These are phyloP conservation scores for Actenoides hombroni DNA, from an alignment of 2,113 vertebrate genomes.

Conservation along the genomic window DNA sequence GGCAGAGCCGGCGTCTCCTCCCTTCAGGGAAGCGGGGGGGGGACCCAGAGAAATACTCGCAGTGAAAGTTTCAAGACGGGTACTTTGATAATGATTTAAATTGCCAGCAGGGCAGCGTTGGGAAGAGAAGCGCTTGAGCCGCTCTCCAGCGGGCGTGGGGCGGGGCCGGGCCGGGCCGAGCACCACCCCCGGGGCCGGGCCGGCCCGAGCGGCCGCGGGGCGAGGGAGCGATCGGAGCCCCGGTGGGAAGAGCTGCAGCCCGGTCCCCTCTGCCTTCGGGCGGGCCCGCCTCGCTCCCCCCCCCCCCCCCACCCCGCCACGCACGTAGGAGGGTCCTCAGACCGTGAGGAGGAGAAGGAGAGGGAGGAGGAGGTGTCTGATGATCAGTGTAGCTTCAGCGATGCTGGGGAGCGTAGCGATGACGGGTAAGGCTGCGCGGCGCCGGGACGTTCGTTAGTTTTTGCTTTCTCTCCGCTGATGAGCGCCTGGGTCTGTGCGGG, in stretches of 20 bases:
- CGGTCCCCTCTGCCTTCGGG: too few species aligned
- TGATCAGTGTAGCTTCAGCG: neutral
- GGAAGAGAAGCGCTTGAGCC: neutral
- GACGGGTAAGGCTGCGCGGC: slow-evolving; percentile 24
- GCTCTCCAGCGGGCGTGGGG: neutral
- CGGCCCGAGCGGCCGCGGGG: neutral
- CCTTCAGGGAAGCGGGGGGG: too few species aligned
- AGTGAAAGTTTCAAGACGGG: neutral
- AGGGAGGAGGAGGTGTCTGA: neutral
- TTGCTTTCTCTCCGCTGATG: neutral
- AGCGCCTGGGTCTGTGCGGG: neutral
- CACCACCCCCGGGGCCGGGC: neutral
- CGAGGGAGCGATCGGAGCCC: neutral
- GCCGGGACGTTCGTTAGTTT: neutral
- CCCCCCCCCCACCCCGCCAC: too few species aligned
- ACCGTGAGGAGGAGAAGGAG: neutral
- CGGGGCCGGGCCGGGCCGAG: too few species aligned
- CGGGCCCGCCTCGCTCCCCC: neutral
- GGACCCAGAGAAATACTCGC: too few species aligned
- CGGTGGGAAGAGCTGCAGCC: too few species aligned
- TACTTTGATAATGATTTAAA: fast-evolving
- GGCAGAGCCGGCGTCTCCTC: neutral
- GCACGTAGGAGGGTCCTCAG: neutral
- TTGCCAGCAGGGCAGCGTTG: neutral
- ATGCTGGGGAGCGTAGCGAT: slow-evolving; percentile 65